Evolutionary conservation across 2,113 vertebrate species (phyloP), one percentile per base, ranked within the genome.

Genomic region (Epinephelus moara): DNA sequence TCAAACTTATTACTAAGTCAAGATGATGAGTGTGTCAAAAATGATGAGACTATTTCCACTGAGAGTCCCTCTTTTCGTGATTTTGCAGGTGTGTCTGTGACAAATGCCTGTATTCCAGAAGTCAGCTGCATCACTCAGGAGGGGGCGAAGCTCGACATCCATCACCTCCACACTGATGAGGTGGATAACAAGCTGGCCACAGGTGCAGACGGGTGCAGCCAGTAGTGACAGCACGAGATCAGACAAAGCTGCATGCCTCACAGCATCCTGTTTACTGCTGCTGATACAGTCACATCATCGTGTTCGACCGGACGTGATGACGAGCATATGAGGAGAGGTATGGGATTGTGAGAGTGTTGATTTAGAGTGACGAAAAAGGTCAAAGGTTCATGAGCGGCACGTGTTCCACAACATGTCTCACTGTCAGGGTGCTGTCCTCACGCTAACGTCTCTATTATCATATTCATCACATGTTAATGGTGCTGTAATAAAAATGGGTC

Each of bases 381-480:
- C 72, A 45, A 15, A 21, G 17, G 56, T 63, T 83, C 6, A 78
- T 62, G 1, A 68, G 33, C 42, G 27, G 42, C 62, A 30, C 45
- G 37, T 70, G 69, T 63, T 59, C 57, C 2, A 19, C 17, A 55
- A 45, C 72, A 74, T 68, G 70, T 68, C 14, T 71, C 0, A 3
- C 56, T 15, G 27, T 47, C 27, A 52, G 17, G 42, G 37, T 67
- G 2, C 63, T 56, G 37, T 25, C 69, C 47, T 63, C 27, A 50
- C 30, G 47, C 14, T 1, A 13, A 13, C 53, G 13, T 15, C 63
- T 45, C 33, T 2, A 19, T 69, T 53, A 33, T 27, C 42, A 66
- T 55, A 45, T 75, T 71, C 10, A 68, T 71, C n/a, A 70, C n/a
- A 14, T 37, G 60, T 21, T 50, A 68, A 42, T 52, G 17, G 40